Conservation (phyloP, 2,113 vertebrate genomes). For the Chamaetylas fuelleborni region DNA sequence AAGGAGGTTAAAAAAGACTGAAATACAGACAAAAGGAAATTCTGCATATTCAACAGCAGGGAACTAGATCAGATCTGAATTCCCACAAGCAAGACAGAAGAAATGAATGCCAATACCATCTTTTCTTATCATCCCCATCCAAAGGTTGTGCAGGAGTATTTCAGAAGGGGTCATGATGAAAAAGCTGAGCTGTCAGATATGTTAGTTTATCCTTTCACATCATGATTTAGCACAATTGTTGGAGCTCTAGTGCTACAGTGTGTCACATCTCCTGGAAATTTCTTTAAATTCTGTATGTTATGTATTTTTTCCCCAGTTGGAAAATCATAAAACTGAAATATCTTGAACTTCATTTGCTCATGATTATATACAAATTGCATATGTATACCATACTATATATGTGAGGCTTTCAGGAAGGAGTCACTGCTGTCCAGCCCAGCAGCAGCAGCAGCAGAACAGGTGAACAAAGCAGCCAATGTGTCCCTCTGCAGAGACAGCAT, state of each 20-base stretch:
- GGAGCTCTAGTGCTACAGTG: neutral
- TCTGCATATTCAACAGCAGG: neutral
- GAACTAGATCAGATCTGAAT: neutral
- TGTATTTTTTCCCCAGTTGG: neutral
- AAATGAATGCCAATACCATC: neutral
- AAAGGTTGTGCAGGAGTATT: neutral
- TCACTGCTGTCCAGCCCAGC: neutral
- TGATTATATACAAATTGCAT: too few species aligned
- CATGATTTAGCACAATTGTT: neutral
- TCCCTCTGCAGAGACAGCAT: neutral
- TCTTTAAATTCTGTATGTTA: neutral
- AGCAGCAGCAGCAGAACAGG: neutral
- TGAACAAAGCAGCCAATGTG: neutral
- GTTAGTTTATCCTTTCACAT: neutral
- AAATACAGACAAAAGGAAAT: neutral
- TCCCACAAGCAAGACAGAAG: accelerated
- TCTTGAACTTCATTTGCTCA: neutral
- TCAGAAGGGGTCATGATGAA: neutral
- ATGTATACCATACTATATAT: too few species aligned
- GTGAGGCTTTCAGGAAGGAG: neutral
- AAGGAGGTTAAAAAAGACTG: neutral
- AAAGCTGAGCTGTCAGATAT: neutral
- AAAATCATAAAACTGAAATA: neutral
- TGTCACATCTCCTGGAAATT: neutral
- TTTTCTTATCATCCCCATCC: neutral